Evolutionary conservation across 2,113 vertebrate genomes (phyloP).

Genomic region (Vimba vimba): DNA sequence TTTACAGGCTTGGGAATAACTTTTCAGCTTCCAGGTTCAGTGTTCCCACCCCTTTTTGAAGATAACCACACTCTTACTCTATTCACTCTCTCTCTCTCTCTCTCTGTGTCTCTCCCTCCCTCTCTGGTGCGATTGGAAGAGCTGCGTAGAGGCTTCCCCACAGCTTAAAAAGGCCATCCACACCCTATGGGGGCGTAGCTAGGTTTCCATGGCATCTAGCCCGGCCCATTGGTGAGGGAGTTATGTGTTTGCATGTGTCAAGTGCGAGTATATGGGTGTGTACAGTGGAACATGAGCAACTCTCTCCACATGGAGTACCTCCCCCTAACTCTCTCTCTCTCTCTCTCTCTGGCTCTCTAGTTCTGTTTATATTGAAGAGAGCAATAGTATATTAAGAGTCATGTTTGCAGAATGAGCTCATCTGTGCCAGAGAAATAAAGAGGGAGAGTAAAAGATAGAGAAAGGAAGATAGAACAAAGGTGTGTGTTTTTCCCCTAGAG

Average conservation of each 20-base stretch:
- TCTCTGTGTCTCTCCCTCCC: conserved; percentile 3
- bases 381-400: conserved; percentile 44
- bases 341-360: neutral
- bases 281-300: conserved; percentile 37
- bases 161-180: conserved; percentile 66
- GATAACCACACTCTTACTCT: conserved; percentile 3
- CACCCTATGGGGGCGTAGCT: conserved; percentile 74
- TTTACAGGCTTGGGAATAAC: conserved; percentile 43
- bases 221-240: conserved; percentile 47
- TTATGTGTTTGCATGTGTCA: conserved; percentile 39
- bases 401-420: conserved; percentile 85
- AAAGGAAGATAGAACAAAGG: neutral
- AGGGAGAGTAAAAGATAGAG: neutral
- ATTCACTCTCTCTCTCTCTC: conserved; percentile 12
- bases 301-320: conserved; percentile 27
- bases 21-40: conserved; percentile 45
- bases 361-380: conserved; percentile 16
- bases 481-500: neutral
- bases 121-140: conserved; percentile 30
- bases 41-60: conserved; percentile 52
- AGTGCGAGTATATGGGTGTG: conserved; percentile 44
- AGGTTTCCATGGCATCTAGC: conserved; percentile 52
- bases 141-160: conserved; percentile 66
- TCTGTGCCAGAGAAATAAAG: conserved; percentile 56
- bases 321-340: neutral